These are phyloP conservation scores for Lordiphosa mommai DNA, from an alignment of 1,140 invertebrate species.

Conservation along the genomic window DNA sequence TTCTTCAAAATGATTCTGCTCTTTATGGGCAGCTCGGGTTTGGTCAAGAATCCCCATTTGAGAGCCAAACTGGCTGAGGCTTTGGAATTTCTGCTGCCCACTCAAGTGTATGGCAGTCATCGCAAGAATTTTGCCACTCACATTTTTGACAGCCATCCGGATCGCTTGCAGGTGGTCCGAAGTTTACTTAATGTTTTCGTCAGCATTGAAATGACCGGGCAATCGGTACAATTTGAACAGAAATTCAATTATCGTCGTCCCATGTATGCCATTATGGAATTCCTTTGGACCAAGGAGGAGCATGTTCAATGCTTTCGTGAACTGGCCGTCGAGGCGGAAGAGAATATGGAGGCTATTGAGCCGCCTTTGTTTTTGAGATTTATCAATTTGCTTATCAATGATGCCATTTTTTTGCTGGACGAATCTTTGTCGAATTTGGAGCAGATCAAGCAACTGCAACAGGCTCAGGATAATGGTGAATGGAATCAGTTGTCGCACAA, in stretches of 20 bases:
- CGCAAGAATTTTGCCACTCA: conserved; percentile 84
- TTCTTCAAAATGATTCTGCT: conserved; percentile 87
- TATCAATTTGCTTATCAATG: conserved; percentile 96
- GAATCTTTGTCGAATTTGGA: conserved; percentile 94
- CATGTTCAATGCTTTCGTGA: conserved; percentile 87
- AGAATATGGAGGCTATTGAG: conserved; percentile 93
- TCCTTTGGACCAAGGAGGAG: conserved; percentile 91
- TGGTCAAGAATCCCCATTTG: conserved; percentile 95
- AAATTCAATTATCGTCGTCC: conserved; percentile 98
- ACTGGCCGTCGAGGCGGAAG: conserved; percentile 89
- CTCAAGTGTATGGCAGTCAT: conserved; percentile 82
- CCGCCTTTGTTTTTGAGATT: conserved; percentile 96
- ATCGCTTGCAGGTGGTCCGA: conserved; percentile 85
- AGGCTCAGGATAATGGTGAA: conserved; percentile 86
- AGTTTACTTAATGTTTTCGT: conserved; percentile 95
- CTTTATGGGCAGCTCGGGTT: conserved; percentile 88
- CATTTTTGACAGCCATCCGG: conserved; percentile 89
- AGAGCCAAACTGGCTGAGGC: conserved; percentile 93
- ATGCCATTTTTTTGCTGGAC: conserved; percentile 94
- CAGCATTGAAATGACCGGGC: conserved; percentile 97
- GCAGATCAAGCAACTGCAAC: conserved; percentile 87
- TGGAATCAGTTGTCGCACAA: conserved; percentile 86
- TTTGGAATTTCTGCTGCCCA: conserved; percentile 90
- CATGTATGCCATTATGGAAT: conserved; percentile 96
- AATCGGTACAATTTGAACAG: conserved; percentile 97